Base-by-base conservation (phyloP, 2,888 invertebrate species). In the Caenorhabditis panamensis region DNA sequence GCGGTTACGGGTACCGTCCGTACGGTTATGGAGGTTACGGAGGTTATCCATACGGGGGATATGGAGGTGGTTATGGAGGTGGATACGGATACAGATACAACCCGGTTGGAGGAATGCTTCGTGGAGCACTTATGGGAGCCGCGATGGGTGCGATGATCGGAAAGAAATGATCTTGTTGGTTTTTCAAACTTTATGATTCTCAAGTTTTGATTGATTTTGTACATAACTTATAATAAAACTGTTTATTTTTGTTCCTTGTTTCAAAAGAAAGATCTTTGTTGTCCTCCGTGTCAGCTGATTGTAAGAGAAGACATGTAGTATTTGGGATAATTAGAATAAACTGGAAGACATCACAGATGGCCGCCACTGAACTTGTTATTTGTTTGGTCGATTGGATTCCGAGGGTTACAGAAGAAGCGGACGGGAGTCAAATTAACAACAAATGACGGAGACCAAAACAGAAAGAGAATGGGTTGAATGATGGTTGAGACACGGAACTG, bases 61-160 rank as follows among this genome's bases (percentile, higher is more conserved):
- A 77, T 16, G 76, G 76, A 41, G 73, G 75, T 6, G 68, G 69
- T 5, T 69, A 68, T 62, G 72, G 72, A 20, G 61, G 72, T 4
- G 59, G 66, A 11, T 71, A 71, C 36, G 73, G 73, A 11, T 71
- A 72, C 51, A 41, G 72, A 3, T 59, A 62, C 26, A 81, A 77
- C 47, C 81, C 81, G 24, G 67, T 81, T 16, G 67, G 76, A 18
- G 72, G 81, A 44, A 68, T 68, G 66, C 59, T 81, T 8, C 66
- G 81, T 9, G 81, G 81, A 54, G 81, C 81, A 37, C 37, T 81
- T 5, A 31, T 75, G 62, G 81, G 81, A 11, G 81, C 81, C 13
- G 76, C 81, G 6, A 68, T 81, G 62, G 81, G 81, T n/a, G 73
- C 73, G n/a, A 59, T 81, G 71, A 64, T 67, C 61, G 81, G 81